A percentile compares a stretch with the other conserved stretches of the same genome.
Conservation (phyloP, 1,140 invertebrate genomes). For the Zaprionus capensis region DNA sequence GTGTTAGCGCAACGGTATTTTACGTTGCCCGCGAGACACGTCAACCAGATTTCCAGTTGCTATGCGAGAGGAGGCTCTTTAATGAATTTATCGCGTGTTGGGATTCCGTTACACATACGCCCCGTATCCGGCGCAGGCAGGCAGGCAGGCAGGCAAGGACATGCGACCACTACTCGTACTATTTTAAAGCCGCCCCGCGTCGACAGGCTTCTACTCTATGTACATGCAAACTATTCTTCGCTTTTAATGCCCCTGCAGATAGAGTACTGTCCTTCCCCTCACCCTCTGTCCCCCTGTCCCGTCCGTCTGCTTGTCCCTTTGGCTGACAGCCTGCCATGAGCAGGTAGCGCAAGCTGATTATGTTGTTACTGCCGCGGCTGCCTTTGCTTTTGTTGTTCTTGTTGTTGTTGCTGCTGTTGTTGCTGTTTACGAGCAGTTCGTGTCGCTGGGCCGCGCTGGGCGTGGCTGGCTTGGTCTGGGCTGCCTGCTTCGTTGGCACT, state of each 20-base stretch:
- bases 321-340: slow-evolving; percentile 64
- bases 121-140: slow-evolving; percentile 49
- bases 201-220: slow-evolving; percentile 12
- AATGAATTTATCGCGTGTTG: slow-evolving; percentile 82
- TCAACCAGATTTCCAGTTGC: slow-evolving; percentile 67
- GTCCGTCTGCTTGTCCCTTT: neutral
- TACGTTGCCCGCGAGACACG: slow-evolving; percentile 73
- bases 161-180: slow-evolving; percentile 46
- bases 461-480: neutral
- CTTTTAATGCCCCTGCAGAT: slow-evolving; percentile 68
- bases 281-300: neutral
- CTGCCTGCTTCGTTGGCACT: slow-evolving; percentile 48
- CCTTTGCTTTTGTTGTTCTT: slow-evolving; percentile 31
- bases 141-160: slow-evolving; percentile 51
- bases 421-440: slow-evolving; percentile 17
- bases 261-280: slow-evolving; percentile 34
- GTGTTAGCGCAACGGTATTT: slow-evolving; percentile 62
- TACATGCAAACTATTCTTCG: slow-evolving; percentile 68
- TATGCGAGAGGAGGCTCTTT: slow-evolving; percentile 58
- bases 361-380: slow-evolving; percentile 32
- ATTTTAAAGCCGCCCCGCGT: slow-evolving; percentile 24
- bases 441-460: slow-evolving; percentile 22
- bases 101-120: slow-evolving; percentile 75
- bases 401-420: slow-evolving; percentile 19
- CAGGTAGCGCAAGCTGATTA: slow-evolving; percentile 45